Percentiles rank a stretch among this genome's conserved stretches.
Conservation (phyloP, 2,797 vertebrate genomes). For the Podarcis siculus region DNA sequence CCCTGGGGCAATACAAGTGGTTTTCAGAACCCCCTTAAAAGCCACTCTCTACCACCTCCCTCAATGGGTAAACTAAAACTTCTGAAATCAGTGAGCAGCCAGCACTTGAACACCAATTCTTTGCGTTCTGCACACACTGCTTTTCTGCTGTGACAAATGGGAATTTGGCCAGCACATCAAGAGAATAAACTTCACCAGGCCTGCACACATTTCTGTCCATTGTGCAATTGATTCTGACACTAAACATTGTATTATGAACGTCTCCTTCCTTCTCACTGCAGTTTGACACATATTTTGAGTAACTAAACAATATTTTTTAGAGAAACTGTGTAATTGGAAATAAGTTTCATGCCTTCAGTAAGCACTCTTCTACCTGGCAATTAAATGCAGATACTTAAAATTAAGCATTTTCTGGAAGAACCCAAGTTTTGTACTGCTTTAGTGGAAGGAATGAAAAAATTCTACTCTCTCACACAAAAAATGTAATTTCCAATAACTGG, state of each 20-base stretch:
- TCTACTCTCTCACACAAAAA: background rate
- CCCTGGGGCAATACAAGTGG: background rate
- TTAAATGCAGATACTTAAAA: slow-evolving; percentile 28
- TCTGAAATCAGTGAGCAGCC: background rate
- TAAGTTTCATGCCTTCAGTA: background rate
- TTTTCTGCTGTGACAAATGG: background rate
- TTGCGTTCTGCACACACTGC: background rate
- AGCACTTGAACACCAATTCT: background rate
- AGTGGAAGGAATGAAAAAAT: background rate
- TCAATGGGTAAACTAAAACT: background rate
- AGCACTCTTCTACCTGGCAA: background rate
- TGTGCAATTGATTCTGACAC: background rate
- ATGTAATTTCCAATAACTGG: slow-evolving; percentile 10
- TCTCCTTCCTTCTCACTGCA: background rate
- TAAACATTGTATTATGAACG: background rate
- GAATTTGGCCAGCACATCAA: background rate
- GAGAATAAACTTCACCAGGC: background rate
- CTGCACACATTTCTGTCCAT: background rate
- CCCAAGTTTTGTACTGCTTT: slow-evolving; percentile 10
- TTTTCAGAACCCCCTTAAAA: background rate
- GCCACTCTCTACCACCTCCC: background rate
- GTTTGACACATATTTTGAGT: background rate
- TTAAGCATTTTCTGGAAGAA: slow-evolving; percentile 8
- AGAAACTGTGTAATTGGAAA: background rate
- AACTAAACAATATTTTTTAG: background rate